phyloP scores from a whole-genome alignment of 1,140 invertebrate genomes.

The Dendrolimus punctatus region DNA sequence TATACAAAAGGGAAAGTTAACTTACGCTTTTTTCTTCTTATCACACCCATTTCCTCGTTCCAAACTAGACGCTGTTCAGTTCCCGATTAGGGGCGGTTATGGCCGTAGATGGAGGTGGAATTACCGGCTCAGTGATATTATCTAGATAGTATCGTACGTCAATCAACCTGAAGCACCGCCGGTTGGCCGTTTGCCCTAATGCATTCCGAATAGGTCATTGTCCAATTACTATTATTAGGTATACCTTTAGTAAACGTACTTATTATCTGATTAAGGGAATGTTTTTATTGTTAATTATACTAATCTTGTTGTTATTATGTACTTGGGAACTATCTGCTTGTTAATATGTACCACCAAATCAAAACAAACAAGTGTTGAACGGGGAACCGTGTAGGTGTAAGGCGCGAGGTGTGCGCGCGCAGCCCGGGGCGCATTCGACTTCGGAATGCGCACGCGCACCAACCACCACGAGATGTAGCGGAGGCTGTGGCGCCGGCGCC shows the following conservation, averaged over 20 bases:
- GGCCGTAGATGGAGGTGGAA: slow-evolving; percentile 20
- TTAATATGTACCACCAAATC: slow-evolving; percentile 14
- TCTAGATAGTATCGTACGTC: slow-evolving; percentile 34
- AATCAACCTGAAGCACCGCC: slow-evolving; percentile 33
- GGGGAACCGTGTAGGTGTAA: slow-evolving; percentile 14
- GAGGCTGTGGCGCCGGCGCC: slow-evolving; percentile 60
- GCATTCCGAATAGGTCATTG: slow-evolving; percentile 51
- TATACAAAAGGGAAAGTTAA: slow-evolving; percentile 24
- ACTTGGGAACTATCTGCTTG: background rate
- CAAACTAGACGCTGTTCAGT: slow-evolving; percentile 26
- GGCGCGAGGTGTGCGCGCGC: slow-evolving; percentile 43
- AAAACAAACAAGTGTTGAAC: slow-evolving; percentile 33
- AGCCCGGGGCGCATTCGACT: slow-evolving; percentile 47
- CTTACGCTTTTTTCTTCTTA: slow-evolving; percentile 65
- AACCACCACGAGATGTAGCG: slow-evolving; percentile 37
- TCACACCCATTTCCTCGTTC: slow-evolving; percentile 54
- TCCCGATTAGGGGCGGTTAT: slow-evolving; percentile 25
- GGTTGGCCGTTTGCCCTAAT: slow-evolving; percentile 31
- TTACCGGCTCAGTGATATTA: slow-evolving; percentile 24
- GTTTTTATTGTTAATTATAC: background rate
- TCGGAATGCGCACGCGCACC: slow-evolving; percentile 50
- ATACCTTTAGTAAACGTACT: background rate
- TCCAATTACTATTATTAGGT: slow-evolving; percentile 25
- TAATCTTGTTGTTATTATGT: background rate
- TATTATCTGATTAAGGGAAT: background rate